Evolutionary conservation across 2,797 vertebrate genomes (phyloP).

Genomic region (Cirrhinus mrigala): DNA sequence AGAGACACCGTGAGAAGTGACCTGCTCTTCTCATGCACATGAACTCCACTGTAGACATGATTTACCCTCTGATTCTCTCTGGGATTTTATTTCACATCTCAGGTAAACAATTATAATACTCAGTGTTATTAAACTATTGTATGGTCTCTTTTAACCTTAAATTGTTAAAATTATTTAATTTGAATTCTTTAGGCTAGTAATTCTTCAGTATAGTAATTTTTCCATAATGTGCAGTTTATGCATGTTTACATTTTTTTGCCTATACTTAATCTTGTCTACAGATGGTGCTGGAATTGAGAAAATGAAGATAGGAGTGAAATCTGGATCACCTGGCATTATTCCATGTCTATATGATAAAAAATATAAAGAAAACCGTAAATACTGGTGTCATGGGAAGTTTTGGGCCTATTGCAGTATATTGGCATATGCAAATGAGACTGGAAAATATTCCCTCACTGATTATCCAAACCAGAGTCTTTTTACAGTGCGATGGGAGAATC

Average conservation of each 20-base stretch:
- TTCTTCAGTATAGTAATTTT: neutral
- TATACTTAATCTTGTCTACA: neutral
- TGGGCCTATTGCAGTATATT: conserved; percentile 16
- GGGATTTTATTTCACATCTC: neutral
- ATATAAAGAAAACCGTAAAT: conserved; percentile 42
- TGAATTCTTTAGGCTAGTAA: neutral
- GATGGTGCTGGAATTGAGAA: conserved; percentile 34
- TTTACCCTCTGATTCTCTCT: neutral
- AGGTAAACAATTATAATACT: neutral
- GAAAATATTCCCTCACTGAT: conserved; percentile 38
- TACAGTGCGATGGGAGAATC: conserved; percentile 38
- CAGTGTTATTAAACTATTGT: neutral
- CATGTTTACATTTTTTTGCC: neutral
- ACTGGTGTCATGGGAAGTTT: neutral
- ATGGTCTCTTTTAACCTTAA: neutral
- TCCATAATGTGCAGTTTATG: neutral
- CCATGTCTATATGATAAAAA: conserved; percentile 47
- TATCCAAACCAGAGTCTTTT: conserved; percentile 35
- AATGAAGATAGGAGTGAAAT: conserved; percentile 37
- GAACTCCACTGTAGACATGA: neutral
- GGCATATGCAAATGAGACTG: conserved; percentile 1
- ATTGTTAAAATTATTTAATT: neutral
- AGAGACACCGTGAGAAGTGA: neutral
- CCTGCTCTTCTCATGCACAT: neutral
- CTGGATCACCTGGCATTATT: conserved; percentile 33